Conservation (phyloP, 1,140 invertebrate species). For the Drosophila cardini region DNA sequence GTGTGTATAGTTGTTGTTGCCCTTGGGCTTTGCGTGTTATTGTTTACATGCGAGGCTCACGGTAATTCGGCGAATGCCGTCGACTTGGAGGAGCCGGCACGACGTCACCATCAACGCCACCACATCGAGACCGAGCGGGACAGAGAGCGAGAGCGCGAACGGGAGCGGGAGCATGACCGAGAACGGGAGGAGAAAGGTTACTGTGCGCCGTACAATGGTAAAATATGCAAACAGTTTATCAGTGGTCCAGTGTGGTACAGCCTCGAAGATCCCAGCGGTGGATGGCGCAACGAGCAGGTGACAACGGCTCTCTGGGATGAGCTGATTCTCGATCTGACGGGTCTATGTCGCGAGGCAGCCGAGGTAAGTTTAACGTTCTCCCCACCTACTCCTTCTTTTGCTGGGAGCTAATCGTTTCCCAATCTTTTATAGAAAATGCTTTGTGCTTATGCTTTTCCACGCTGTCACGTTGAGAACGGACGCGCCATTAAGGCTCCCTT, state of each 20-base stretch:
- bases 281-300: slow-evolving; percentile 93
- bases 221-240: slow-evolving; percentile 93
- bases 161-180: slow-evolving; percentile 49
- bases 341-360: slow-evolving; percentile 93
- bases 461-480: slow-evolving; percentile 89
- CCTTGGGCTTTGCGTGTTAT: slow-evolving; percentile 65
- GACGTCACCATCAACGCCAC: slow-evolving; percentile 73
- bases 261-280: slow-evolving; percentile 87
- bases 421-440: slow-evolving; percentile 89
- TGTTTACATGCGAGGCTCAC: slow-evolving; percentile 59
- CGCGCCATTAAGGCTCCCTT: slow-evolving; percentile 88
- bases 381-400: not conserved
- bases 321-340: slow-evolving; percentile 90
- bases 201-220: slow-evolving; percentile 95
- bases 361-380: slow-evolving; percentile 87
- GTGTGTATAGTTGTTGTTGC: slow-evolving; percentile 32
- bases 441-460: slow-evolving; percentile 96
- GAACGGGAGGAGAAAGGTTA: slow-evolving; percentile 86
- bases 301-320: slow-evolving; percentile 93
- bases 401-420: too few relatives aligned
- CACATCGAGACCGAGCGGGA: slow-evolving; percentile 60
- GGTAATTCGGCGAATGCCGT: slow-evolving; percentile 70
- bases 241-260: slow-evolving; percentile 93
- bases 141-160: slow-evolving; percentile 38
- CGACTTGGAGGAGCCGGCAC: slow-evolving; percentile 59